Evolutionary conservation across 2,113 vertebrate species (phyloP).

Genomic region (Agapornis roseicollis): DNA sequence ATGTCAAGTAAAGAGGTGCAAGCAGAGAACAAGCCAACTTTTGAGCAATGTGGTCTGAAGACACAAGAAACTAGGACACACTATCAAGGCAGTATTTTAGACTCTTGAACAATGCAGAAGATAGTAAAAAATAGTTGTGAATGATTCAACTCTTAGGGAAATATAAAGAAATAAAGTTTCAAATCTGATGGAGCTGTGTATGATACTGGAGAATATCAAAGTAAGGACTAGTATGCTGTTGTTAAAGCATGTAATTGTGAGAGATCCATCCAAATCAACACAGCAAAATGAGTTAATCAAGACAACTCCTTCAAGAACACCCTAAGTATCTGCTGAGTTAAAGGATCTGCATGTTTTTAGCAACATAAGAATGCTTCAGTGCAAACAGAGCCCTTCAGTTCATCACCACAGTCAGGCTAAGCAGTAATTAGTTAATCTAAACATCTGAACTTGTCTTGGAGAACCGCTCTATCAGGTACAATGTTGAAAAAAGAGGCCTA

Average conservation of each 20-base stretch:
- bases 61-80: background rate
- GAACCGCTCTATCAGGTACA: slow-evolving; percentile 46
- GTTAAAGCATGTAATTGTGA: background rate
- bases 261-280: background rate
- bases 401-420: background rate
- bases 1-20: background rate
- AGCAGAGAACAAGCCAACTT: background rate
- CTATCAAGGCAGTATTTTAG: background rate
- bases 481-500: background rate
- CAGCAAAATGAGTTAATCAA: background rate
- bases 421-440: slow-evolving; percentile 44
- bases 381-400: background rate
- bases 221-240: background rate
- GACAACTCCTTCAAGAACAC: background rate
- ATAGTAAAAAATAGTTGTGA: background rate
- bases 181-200: background rate
- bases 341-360: background rate
- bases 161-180: background rate
- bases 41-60: background rate
- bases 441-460: background rate
- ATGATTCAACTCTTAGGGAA: background rate
- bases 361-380: background rate
- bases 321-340: background rate
- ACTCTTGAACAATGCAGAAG: background rate
- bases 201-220: background rate